Conservation (phyloP, 2,797 vertebrate species). For the Siniperca obscura region DNA sequence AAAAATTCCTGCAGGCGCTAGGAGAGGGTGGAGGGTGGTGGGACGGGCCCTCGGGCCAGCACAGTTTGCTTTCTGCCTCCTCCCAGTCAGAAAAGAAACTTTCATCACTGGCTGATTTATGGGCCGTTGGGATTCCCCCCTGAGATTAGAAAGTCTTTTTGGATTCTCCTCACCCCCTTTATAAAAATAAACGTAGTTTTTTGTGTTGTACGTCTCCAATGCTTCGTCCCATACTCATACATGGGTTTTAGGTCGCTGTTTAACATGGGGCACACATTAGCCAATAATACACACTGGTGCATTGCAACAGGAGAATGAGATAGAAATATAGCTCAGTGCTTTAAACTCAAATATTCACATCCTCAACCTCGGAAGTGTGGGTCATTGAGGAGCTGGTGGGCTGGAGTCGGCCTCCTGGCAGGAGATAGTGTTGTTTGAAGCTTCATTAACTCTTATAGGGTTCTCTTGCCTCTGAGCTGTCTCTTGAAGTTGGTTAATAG, state of each 20-base stretch:
- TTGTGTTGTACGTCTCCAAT: conserved; percentile 76
- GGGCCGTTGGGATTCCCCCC: conserved; percentile 73
- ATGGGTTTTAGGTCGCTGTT: conserved; percentile 50
- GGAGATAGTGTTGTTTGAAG: conserved; percentile 74
- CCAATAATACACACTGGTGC: conserved; percentile 32
- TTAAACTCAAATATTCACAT: conserved; percentile 10
- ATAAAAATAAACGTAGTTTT: conserved; percentile 77
- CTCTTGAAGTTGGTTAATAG: conserved; percentile 65
- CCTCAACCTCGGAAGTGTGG: conserved; percentile 8
- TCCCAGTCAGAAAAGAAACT: conserved; percentile 83
- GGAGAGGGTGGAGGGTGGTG: conserved; percentile 65
- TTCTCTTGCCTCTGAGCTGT: conserved; percentile 61
- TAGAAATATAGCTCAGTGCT: background rate
- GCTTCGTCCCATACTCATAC: conserved; percentile 34
- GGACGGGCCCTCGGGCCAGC: conserved; percentile 65
- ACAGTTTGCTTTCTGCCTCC: conserved; percentile 82
- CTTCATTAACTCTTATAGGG: conserved; percentile 74
- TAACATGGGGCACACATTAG: conserved; percentile 38
- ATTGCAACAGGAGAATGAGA: conserved; percentile 5
- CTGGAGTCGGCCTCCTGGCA: conserved; percentile 62
- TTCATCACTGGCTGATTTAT: conserved; percentile 89
- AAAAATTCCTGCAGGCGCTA: conserved; percentile 83
- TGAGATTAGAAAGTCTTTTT: conserved; percentile 83
- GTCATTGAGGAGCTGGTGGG: conserved; percentile 48
- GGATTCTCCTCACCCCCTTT: conserved; percentile 75